Conservation (phyloP, 2,888 invertebrate species). For the Barypeithes pellucidus region DNA sequence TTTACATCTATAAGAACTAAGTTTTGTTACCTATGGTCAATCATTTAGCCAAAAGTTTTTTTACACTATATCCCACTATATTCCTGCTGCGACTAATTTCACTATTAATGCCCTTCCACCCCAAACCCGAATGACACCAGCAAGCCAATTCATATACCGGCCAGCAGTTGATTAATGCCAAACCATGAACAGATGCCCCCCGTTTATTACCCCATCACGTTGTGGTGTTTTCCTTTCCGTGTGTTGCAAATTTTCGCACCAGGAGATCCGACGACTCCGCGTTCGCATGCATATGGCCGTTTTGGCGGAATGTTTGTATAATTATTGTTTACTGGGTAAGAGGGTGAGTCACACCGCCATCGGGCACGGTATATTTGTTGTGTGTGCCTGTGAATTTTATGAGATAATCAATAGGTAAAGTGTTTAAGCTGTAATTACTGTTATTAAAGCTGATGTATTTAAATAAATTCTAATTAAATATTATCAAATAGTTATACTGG, state of each 20-base stretch:
- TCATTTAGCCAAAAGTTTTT: too few relatives aligned
- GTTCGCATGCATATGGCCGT: slow-evolving; percentile 51
- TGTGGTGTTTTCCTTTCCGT: slow-evolving; percentile 46
- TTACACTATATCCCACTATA: too few relatives aligned
- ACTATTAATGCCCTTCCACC: not conserved
- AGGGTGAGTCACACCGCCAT: slow-evolving; percentile 47
- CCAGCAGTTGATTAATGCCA: slow-evolving; percentile 47
- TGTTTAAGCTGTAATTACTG: not conserved
- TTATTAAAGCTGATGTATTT: not conserved
- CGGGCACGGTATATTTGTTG: slow-evolving; percentile 16
- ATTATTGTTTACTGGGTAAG: slow-evolving; percentile 50
- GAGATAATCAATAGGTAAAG: slow-evolving; percentile 2
- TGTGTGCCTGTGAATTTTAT: slow-evolving; percentile 25
- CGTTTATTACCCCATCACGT: slow-evolving; percentile 42
- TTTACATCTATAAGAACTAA: too few relatives aligned
- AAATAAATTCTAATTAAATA: not conserved
- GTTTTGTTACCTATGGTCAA: too few relatives aligned
- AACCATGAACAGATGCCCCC: slow-evolving; percentile 48
- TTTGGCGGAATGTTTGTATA: slow-evolving; percentile 49
- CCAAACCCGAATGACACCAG: not conserved
- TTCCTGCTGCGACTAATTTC: not conserved
- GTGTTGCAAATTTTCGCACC: slow-evolving; percentile 51
- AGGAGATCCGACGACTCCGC: slow-evolving; percentile 33
- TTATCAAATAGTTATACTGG: too few relatives aligned
- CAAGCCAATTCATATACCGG: slow-evolving; percentile 38